A percentile compares a stretch with the other conserved stretches of the same genome.
These are phyloP conservation scores for Cynoglossus semilaevis DNA, from an alignment of 2,113 vertebrate genomes.

Conservation along the genomic window DNA sequence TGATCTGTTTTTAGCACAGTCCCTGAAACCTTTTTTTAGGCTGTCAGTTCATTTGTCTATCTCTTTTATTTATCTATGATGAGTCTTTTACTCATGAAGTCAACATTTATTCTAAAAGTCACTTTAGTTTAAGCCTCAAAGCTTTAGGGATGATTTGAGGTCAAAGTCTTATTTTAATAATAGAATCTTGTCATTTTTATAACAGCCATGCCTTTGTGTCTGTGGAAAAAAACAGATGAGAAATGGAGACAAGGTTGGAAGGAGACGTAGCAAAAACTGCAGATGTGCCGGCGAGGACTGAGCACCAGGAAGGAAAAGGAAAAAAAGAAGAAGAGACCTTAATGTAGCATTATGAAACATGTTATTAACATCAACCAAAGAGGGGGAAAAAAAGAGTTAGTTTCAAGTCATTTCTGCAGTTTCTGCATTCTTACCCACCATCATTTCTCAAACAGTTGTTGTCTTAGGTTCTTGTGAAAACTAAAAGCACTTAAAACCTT, in stretches of 20 bases:
- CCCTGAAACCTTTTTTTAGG: constrained; percentile 14
- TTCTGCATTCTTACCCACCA: constrained; percentile 10
- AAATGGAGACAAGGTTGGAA: constrained; percentile 23
- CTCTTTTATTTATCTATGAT: constrained; percentile 4
- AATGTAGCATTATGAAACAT: too few relatives aligned
- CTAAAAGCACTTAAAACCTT: constrained; percentile 11
- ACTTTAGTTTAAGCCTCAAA: neutral
- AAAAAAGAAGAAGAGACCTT: constrained; percentile 3
- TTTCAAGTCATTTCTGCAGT: constrained; percentile 13
- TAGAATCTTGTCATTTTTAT: constrained; percentile 10
- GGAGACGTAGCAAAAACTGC: constrained; percentile 30
- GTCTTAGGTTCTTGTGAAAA: constrained; percentile 33
- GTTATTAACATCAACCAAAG: too few relatives aligned
- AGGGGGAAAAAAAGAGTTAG: constrained; percentile 9
- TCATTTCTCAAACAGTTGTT: constrained; percentile 9
- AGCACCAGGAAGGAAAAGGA: constrained; percentile 51
- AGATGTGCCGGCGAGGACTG: constrained; percentile 50
- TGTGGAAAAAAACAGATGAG: neutral
- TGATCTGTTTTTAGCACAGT: constrained; percentile 40
- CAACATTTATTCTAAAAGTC: constrained; percentile 8
- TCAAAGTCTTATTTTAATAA: constrained; percentile 15
- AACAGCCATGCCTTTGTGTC: constrained; percentile 3
- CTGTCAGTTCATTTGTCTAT: neutral
- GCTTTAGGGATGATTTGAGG: constrained; percentile 6
- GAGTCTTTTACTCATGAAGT: neutral